Evolutionary conservation across 2,797 vertebrate genomes (phyloP).

Genomic region (Odontamblyopus lacepedii): DNA sequence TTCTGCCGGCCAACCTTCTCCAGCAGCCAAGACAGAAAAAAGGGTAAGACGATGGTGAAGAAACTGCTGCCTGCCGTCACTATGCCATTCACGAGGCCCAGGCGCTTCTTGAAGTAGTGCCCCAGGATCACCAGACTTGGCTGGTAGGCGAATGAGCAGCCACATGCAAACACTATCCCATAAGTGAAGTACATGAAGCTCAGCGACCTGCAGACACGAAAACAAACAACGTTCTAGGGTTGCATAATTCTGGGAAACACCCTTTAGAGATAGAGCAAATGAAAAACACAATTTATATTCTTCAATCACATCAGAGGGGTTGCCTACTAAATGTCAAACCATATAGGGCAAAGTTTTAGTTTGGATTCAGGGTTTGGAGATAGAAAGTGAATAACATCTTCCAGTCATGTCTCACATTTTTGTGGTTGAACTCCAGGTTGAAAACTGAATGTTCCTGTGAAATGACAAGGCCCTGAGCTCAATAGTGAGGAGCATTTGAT

Average conservation of each 20-base stretch:
- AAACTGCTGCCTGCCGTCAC: conserved; percentile 94
- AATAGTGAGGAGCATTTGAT: conserved; percentile 7
- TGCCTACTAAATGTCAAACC: not conserved
- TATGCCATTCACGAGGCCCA: conserved; percentile 94
- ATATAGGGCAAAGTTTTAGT: not conserved
- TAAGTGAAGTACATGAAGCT: conserved; percentile 93
- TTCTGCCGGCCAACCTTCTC: conserved; percentile 67
- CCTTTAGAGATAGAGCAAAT: not conserved
- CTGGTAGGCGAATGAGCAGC: conserved; percentile 96
- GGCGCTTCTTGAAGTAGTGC: conserved; percentile 94
- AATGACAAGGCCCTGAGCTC: not conserved
- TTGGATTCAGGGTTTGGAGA: not conserved
- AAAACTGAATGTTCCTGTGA: conserved; percentile 2
- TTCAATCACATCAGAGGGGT: not conserved
- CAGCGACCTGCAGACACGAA: conserved; percentile 77
- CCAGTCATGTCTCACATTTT: not conserved
- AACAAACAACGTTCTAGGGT: not conserved
- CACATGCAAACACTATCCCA: conserved; percentile 90
- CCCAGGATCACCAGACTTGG: conserved; percentile 95
- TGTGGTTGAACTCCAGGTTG: not conserved
- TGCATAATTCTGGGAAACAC: not conserved
- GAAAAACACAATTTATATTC: not conserved
- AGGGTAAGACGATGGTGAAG: conserved; percentile 90
- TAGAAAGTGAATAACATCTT: not conserved
- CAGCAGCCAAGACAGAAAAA: conserved; percentile 77